phyloP scores from a whole-genome alignment of 2,888 invertebrate species.

The Chydorus sphaericus region DNA sequence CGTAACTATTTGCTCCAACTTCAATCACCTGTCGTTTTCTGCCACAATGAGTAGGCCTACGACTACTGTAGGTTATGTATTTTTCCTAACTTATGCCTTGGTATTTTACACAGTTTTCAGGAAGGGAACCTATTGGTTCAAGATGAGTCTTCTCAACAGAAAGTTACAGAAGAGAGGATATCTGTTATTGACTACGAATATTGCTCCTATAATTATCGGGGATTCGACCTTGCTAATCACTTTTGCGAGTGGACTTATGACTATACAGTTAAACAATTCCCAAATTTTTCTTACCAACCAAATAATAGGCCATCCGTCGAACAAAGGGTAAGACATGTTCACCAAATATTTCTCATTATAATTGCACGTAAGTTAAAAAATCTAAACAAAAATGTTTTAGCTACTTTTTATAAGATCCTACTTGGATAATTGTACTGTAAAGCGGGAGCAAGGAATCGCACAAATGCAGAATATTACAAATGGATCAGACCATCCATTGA shows the following conservation, averaged over 20 bases:
- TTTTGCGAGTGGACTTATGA: constrained; percentile 86
- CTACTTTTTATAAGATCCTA: not conserved
- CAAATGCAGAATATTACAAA: not conserved
- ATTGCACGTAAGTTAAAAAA: not conserved
- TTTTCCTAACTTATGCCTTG: too few species aligned
- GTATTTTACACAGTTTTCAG: constrained; percentile 47
- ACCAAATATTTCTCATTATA: too few species aligned
- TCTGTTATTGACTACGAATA: constrained; percentile 87
- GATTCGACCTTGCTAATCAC: constrained; percentile 88
- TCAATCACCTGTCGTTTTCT: constrained; percentile 74
- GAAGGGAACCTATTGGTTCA: constrained; percentile 60
- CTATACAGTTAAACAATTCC: constrained; percentile 60
- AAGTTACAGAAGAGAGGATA: constrained; percentile 31
- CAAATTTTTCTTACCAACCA: constrained; percentile 53
- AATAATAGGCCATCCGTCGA: constrained; percentile 57
- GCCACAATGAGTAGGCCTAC: constrained; percentile 76
- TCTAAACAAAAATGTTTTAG: not conserved
- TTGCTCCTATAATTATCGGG: constrained; percentile 84
- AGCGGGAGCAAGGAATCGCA: too few species aligned
- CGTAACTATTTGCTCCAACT: constrained; percentile 33
- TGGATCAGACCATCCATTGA: constrained; percentile 18
- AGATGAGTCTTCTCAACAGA: constrained; percentile 32
- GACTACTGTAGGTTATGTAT: too few species aligned
- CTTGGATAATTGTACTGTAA: not conserved
- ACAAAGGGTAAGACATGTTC: constrained; percentile 75